Evolutionary conservation across 1,140 invertebrate species (phyloP), one percentile per base, ranked within the genome.

Genomic region (Battus philenor): DNA sequence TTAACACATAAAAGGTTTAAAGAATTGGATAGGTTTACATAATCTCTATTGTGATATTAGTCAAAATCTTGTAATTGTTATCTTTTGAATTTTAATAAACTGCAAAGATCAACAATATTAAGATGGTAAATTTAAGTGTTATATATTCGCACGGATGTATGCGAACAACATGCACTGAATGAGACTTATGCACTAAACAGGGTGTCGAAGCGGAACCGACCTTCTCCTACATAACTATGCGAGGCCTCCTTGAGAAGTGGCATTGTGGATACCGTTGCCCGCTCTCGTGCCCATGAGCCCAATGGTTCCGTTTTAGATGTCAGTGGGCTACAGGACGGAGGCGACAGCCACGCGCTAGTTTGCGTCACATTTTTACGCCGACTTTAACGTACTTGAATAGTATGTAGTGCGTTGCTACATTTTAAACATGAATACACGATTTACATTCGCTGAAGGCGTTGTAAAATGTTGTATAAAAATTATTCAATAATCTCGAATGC

Each of bases 171-270:
- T 15, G 36, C 36, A 26, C 22, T 66, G 62, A 66, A 50, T 66
- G 59, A 66, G 55, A 46, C 62, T 53, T 38, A 27, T 53, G 43
- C 43, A 31, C 38, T 57, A 66, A 59, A 54, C 50, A 54, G 52
- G 50, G 46, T 47, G 48, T 16, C 51, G 26, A 50, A 38, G 49
- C 58, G 61, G 61, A 64, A 64, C 54, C 50, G 54, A 64, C 61
- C 57, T 64, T 60, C 56, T 56, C 54, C 50, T 36, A 39, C 43
- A 47, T 53, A 53, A 56, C 56, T 54, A 59, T 59, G 45, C 34
- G 45, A 45, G 49, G 18, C 16, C 41, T 44, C 29, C 38, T 17
- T 27, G 18, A 31, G 27, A 20, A 34, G 17, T 44, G 41, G 8
- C 29, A 41, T 31, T 27, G 33, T 17, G n/a, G 12, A 31, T 32